Percentiles rank a stretch among this genome's conserved stretches.
Conservation (phyloP, 2,888 invertebrate species). For the Lepidochrysops patricia region DNA sequence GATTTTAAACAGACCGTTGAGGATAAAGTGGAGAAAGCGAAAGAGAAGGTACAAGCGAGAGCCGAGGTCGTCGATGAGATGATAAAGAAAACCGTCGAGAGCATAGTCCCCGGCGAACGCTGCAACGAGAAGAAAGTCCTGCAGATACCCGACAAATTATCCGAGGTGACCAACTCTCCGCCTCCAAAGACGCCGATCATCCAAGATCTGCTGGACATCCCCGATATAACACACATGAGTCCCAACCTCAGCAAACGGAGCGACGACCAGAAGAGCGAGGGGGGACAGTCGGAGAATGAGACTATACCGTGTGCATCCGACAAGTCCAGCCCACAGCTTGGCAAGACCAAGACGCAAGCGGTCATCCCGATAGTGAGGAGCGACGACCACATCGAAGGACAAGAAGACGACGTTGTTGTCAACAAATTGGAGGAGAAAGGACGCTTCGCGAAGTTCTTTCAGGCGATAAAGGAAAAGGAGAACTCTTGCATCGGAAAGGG, state of each 20-base stretch:
- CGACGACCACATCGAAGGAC: conserved; percentile 51
- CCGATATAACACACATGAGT: conserved; percentile 57
- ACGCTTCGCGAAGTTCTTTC: conserved; percentile 57
- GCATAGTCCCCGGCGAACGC: conserved; percentile 40
- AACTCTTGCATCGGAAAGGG: conserved; percentile 67
- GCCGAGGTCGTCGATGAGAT: conserved; percentile 50
- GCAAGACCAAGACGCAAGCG: conserved; percentile 64
- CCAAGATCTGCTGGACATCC: conserved; percentile 55
- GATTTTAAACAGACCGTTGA: conserved; percentile 33
- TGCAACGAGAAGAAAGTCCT: conserved; percentile 47
- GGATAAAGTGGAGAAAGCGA: conserved; percentile 31
- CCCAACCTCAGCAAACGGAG: conserved; percentile 58
- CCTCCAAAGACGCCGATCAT: conserved; percentile 62
- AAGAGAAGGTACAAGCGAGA: conserved; percentile 40
- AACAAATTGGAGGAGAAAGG: conserved; percentile 56
- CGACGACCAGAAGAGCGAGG: conserved; percentile 62
- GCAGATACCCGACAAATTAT: conserved; percentile 46
- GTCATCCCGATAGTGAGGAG: conserved; percentile 66
- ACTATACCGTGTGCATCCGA: conserved; percentile 67
- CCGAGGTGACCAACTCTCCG: conserved; percentile 53
- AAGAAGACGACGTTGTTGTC: conserved; percentile 56
- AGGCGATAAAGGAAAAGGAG: conserved; percentile 61
- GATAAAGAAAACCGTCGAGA: conserved; percentile 46
- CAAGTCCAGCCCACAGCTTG: conserved; percentile 62
- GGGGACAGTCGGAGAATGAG: conserved; percentile 64